These are phyloP conservation scores for Calephelis virginiensis DNA, from an alignment of 1,140 invertebrate genomes.

Conservation along the genomic window DNA sequence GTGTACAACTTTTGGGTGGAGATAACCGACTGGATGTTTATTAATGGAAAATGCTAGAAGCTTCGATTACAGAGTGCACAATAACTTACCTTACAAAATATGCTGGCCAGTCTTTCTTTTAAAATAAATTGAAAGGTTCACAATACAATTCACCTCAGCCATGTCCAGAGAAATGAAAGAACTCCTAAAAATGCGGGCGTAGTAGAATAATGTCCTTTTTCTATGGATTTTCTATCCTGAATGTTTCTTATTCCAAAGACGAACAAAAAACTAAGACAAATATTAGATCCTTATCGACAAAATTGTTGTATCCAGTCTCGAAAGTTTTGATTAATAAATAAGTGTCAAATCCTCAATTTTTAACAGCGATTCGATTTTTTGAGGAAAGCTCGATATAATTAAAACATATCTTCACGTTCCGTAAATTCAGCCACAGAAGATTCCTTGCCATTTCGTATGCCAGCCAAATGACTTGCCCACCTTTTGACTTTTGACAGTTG, in stretches of 20 bases:
- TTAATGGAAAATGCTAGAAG: neutral
- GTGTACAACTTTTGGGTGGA: neutral
- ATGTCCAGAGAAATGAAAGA: neutral
- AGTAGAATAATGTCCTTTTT: neutral
- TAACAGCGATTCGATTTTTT: neutral
- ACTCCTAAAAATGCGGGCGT: neutral
- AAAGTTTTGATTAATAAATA: conserved; percentile 13
- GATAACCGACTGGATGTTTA: neutral
- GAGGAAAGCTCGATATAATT: conserved; percentile 5
- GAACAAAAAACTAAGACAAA: neutral
- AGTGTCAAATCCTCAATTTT: neutral
- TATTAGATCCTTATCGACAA: conserved; percentile 2
- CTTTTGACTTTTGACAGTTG: neutral
- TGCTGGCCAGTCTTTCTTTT: neutral
- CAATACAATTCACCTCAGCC: neutral
- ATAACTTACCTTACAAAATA: neutral
- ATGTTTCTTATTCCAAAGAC: conserved; percentile 9
- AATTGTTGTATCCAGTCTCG: neutral
- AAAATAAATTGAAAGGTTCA: neutral
- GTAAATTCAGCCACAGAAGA: neutral
- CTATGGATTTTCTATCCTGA: neutral
- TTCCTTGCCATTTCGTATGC: neutral
- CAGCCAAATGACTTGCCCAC: neutral
- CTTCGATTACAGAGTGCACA: neutral
- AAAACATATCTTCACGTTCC: conserved; percentile 9